phyloP scores from a whole-genome alignment of 1,140 invertebrate genomes.

The Paracyclopina nana region DNA sequence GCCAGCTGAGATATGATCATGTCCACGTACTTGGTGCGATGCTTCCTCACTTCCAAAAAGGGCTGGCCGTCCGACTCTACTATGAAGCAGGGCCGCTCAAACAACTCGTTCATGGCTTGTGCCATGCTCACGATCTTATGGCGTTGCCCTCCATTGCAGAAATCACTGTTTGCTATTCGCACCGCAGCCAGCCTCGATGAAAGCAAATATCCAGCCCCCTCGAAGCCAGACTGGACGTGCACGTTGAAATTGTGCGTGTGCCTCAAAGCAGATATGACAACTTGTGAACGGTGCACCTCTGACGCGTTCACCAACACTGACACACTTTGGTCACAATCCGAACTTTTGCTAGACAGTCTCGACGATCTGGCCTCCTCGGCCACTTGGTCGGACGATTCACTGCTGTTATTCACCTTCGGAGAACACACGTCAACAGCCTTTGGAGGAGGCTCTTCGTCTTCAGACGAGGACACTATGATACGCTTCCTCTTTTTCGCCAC shows the following conservation, averaged over 20 bases:
- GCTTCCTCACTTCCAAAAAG: background rate
- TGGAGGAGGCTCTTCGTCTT: too few relatives aligned
- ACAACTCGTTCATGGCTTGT: slow-evolving; percentile 12
- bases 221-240: background rate
- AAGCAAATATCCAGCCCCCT: slow-evolving; percentile 6
- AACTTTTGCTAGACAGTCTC: too few relatives aligned
- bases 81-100: slow-evolving; percentile 3
- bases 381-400: too few relatives aligned
- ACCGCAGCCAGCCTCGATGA: slow-evolving; percentile 1
- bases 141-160: background rate
- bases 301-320: slow-evolving; percentile 4
- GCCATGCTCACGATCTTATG: background rate
- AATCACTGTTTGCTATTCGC: background rate
- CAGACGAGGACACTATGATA: too few relatives aligned
- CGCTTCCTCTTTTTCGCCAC: too few relatives aligned
- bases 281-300: background rate
- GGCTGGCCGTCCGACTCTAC: background rate
- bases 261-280: slow-evolving; percentile 1
- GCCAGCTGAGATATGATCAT: slow-evolving; percentile 2
- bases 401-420: too few relatives aligned
- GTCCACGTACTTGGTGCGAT: slow-evolving; percentile 5
- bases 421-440: too few relatives aligned
- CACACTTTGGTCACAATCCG: background rate
- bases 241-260: background rate
- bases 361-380: too few relatives aligned